Percentiles rank a stretch among this genome's conserved stretches.
Evolutionary conservation across 1,140 invertebrate species (phyloP).

Genomic region (Achatina immaculata): DNA sequence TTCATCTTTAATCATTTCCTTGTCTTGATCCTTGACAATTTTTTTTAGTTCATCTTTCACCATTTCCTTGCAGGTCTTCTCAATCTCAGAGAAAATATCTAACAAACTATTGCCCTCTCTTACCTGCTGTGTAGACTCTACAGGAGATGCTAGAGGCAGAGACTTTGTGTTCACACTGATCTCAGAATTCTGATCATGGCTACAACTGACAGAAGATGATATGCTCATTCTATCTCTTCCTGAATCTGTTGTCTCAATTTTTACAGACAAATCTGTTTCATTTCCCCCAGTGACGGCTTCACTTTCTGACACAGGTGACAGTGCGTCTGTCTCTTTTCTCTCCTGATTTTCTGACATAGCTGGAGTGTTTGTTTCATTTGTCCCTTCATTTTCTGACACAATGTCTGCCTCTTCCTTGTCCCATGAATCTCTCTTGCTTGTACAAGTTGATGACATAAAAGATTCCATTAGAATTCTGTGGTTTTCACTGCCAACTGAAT

Average conservation of each 20-base stretch:
- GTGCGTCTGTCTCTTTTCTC: neutral
- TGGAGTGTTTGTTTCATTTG: no score
- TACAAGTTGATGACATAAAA: neutral
- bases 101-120: neutral
- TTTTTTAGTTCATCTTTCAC: no score
- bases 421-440: neutral
- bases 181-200: neutral
- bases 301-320: neutral
- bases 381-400: no score
- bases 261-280: neutral
- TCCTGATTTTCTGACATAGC: no score
- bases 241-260: neutral
- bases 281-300: neutral
- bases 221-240: neutral
- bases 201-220: neutral
- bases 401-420: neutral
- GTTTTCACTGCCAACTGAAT: no score
- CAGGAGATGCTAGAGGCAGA: neutral
- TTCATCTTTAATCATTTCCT: no score
- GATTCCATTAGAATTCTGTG: no score
- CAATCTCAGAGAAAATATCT: conserved; percentile 25
- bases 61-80: conserved; percentile 28
- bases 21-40: no score
- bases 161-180: neutral
- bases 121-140: neutral